Percentiles rank a stretch among this genome's conserved stretches.
Conservation (phyloP, 2,888 invertebrate species). For the Drosophila recens region DNA sequence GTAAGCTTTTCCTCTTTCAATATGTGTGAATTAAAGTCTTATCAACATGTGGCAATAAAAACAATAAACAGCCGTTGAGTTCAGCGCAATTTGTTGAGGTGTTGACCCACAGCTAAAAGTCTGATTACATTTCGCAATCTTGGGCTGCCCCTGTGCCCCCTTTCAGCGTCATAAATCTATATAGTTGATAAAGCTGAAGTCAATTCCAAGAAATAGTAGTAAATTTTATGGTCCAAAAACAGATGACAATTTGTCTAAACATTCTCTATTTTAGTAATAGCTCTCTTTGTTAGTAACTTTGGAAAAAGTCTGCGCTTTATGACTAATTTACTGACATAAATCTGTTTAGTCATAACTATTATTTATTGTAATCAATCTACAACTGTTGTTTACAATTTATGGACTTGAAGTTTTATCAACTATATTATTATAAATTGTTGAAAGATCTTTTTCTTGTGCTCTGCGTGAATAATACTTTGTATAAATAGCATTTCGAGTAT, state of each 20-base stretch:
- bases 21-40: not conserved
- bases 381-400: not conserved
- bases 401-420: not conserved
- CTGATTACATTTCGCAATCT: not conserved
- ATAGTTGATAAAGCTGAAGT: not conserved
- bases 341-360: not conserved
- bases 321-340: constrained; percentile 2
- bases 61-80: not conserved
- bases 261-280: not conserved
- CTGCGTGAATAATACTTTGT: constrained; percentile 1
- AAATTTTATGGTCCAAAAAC: not conserved
- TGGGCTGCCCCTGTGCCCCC: not conserved
- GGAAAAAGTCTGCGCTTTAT: not conserved
- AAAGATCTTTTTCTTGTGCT: not conserved
- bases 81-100: constrained; percentile 7
- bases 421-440: not conserved
- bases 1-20: not conserved
- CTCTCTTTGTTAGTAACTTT: not conserved
- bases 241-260: constrained; percentile 2
- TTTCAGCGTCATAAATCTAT: not conserved
- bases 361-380: constrained; percentile 1
- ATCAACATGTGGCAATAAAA: constrained; percentile 6
- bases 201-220: constrained; percentile 3
- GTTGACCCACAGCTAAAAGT: not conserved
- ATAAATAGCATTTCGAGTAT: constrained; percentile 3